Evolutionary conservation across 2,113 vertebrate species (phyloP).

Genomic region (Epinephelus cyanopodus): DNA sequence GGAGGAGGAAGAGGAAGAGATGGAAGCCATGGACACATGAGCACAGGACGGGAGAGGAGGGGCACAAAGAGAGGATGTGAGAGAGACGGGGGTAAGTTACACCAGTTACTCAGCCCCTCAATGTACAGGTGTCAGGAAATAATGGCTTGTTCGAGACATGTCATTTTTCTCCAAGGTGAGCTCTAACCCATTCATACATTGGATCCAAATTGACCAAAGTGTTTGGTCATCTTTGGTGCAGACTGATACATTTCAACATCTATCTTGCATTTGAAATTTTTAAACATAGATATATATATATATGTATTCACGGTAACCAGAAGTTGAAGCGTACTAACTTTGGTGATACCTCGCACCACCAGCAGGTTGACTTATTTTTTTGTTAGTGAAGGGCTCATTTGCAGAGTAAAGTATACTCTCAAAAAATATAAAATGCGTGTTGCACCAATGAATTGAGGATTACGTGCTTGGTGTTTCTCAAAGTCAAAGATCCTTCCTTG

Average conservation of each 20-base stretch:
- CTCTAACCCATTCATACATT: not conserved
- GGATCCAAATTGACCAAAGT: not conserved
- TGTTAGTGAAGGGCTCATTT: too few relatives aligned
- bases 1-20: slow-evolving; percentile 53
- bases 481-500: too few relatives aligned
- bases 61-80: slow-evolving; percentile 76
- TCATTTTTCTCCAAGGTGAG: not conserved
- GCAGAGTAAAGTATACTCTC: too few relatives aligned
- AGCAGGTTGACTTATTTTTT: too few relatives aligned
- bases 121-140: slow-evolving; percentile 46
- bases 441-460: too few relatives aligned
- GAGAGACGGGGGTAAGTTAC: slow-evolving; percentile 76
- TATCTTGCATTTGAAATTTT: not conserved
- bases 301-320: not conserved
- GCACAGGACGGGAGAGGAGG: slow-evolving; percentile 61
- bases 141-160: slow-evolving; percentile 1
- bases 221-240: too few relatives aligned
- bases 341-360: not conserved
- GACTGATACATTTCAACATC: not conserved
- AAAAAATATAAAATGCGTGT: too few relatives aligned
- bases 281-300: too few relatives aligned
- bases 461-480: too few relatives aligned
- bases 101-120: slow-evolving; percentile 60
- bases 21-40: slow-evolving; percentile 44
- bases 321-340: not conserved